Percentiles rank a stretch among this genome's conserved stretches.
Conservation (phyloP, 2,113 vertebrate genomes). For the Oreochromis spilurus region DNA sequence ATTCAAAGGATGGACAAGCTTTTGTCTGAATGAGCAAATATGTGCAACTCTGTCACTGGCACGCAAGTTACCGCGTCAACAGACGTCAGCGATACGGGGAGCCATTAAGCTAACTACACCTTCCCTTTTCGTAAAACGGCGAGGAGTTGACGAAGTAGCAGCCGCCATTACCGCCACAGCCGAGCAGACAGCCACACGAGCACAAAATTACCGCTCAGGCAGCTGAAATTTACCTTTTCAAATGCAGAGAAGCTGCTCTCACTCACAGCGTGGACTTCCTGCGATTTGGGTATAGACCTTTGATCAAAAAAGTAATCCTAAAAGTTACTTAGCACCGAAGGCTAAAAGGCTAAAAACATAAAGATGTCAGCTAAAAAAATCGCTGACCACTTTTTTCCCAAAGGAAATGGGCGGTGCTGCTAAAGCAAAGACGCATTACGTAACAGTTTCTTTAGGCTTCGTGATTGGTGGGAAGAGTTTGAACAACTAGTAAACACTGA, state of each 20-base stretch:
- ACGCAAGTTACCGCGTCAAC: constrained; percentile 79
- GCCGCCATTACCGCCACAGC: constrained; percentile 66
- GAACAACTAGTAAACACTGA: neutral
- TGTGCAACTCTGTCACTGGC: constrained; percentile 74
- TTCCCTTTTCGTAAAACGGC: constrained; percentile 68
- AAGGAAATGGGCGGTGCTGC: constrained; percentile 61
- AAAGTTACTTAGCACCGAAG: constrained; percentile 45
- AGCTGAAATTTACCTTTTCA: constrained; percentile 59
- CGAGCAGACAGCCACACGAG: constrained; percentile 2
- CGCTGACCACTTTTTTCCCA: constrained; percentile 56
- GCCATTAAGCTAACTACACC: constrained; percentile 76
- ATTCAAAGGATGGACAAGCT: constrained; percentile 34
- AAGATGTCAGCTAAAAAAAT: constrained; percentile 61
- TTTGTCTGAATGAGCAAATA: constrained; percentile 67
- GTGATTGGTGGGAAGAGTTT: constrained; percentile 62
- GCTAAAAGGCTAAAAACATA: constrained; percentile 64
- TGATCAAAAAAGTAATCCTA: neutral
- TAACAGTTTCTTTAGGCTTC: neutral
- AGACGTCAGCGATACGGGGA: constrained; percentile 79
- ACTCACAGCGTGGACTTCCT: constrained; percentile 42
- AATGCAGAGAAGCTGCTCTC: constrained; percentile 17
- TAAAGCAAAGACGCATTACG: constrained; percentile 46
- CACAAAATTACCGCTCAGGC: neutral
- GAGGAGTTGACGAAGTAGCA: constrained; percentile 56
- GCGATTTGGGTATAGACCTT: constrained; percentile 26